phyloP scores from a whole-genome alignment of 1,140 invertebrate genomes.

The Hyles euphorbiae region DNA sequence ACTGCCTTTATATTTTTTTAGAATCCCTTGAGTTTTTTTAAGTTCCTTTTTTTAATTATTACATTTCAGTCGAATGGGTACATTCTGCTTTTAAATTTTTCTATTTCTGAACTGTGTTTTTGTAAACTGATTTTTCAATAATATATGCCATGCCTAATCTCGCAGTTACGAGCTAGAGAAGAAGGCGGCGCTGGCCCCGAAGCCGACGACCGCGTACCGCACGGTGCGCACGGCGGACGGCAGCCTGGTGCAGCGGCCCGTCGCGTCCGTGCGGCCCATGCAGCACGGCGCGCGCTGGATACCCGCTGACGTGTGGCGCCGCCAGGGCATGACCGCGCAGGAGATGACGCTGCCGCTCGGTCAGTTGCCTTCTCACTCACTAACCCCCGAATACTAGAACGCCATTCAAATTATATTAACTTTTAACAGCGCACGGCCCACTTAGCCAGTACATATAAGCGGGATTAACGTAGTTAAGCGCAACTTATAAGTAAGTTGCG shows the following conservation, averaged over 20 bases:
- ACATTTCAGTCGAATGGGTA: too few relatives aligned
- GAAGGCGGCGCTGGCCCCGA: conserved; percentile 83
- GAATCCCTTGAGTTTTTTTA: too few relatives aligned
- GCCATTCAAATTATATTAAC: too few relatives aligned
- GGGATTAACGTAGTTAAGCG: too few relatives aligned
- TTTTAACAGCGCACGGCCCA: too few relatives aligned
- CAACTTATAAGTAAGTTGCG: too few relatives aligned
- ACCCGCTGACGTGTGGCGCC: conserved; percentile 90
- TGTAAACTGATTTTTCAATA: background rate
- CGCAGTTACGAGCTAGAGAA: conserved; percentile 92
- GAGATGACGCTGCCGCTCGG: conserved; percentile 93
- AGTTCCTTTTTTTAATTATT: too few relatives aligned
- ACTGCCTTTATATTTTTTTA: too few relatives aligned
- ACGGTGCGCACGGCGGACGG: conserved; percentile 78
- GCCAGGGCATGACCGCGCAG: conserved; percentile 95
- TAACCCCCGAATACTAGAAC: too few relatives aligned
- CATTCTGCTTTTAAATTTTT: too few relatives aligned
- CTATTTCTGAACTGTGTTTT: background rate
- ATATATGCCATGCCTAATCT: background rate
- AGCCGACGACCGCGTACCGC: conserved; percentile 69
- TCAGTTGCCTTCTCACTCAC: conserved; percentile 29
- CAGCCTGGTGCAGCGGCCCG: conserved; percentile 74
- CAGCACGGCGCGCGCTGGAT: conserved; percentile 83
- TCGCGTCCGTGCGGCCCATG: conserved; percentile 76
- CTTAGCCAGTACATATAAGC: too few relatives aligned